A percentile compares a stretch with the other conserved stretches of the same genome.
Evolutionary conservation across 1,140 invertebrate genomes (phyloP).

Genomic region (Carposina sasakii): DNA sequence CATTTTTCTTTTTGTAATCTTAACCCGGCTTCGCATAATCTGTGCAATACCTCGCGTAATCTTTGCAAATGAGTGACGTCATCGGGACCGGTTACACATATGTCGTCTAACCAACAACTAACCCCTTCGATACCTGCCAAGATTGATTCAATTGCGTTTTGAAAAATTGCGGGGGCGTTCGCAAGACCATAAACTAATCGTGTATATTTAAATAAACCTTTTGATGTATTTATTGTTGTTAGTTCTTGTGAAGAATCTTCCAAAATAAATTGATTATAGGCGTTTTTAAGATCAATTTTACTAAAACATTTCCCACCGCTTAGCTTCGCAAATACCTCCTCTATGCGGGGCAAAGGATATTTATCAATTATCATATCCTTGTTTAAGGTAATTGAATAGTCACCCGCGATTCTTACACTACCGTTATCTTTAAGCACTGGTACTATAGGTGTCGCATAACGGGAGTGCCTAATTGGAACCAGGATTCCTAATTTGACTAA

Average conservation of each 20-base stretch:
- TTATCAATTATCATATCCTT: slow-evolving; percentile 27
- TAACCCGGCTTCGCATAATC: slow-evolving; percentile 28
- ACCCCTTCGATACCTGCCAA: slow-evolving; percentile 32
- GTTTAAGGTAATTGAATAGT: slow-evolving; percentile 30
- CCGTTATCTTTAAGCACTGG: slow-evolving; percentile 27
- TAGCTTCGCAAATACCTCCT: slow-evolving; percentile 30
- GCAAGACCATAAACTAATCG: slow-evolving; percentile 40
- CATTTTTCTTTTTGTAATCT: slow-evolving; percentile 41
- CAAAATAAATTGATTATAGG: slow-evolving; percentile 39
- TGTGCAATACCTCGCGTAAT: slow-evolving; percentile 28
- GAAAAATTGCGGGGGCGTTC: slow-evolving; percentile 42
- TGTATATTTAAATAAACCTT: slow-evolving; percentile 38
- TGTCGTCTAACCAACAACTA: slow-evolving; percentile 29
- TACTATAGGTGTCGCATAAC: slow-evolving; percentile 30
- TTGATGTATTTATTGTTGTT: slow-evolving; percentile 41
- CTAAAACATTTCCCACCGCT: slow-evolving; percentile 28
- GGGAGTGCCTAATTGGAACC: slow-evolving; percentile 13
- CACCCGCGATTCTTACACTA: slow-evolving; percentile 25
- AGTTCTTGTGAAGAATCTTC: slow-evolving; percentile 28
- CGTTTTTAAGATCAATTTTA: slow-evolving; percentile 41
- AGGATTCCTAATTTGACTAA: slow-evolving; percentile 28
- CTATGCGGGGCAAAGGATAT: slow-evolving; percentile 27
- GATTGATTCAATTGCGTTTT: slow-evolving; percentile 41
- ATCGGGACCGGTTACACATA: slow-evolving; percentile 23
- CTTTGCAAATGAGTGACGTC: slow-evolving; percentile 23